Base-by-base conservation (phyloP, 1,140 invertebrate species). In the Cotesia glomerata region DNA sequence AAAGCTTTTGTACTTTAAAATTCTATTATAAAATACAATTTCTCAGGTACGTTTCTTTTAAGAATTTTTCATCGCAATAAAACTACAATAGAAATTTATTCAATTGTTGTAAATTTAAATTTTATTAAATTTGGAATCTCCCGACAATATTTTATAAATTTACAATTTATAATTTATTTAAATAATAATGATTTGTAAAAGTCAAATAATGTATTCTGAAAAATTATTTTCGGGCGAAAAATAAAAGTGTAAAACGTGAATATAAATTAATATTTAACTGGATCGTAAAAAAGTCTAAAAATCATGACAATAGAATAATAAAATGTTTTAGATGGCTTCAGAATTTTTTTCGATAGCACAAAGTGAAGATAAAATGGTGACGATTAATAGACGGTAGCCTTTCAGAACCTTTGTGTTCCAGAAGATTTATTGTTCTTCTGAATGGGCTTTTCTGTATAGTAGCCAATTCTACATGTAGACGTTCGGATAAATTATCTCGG, bases 341-440 rank as follows among this genome's bases (percentile, higher is more conserved):
- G 64, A 71, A 72, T 11, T 52, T 61, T 52, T 72, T 56, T 75
- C 49, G 64, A 65, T 66, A n/a, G 54, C 49, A 69, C 72, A 73
- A 67, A 64, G 73, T 59, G 74, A 66, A 76, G 74, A 80, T 78
- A 76, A 79, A 81, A 77, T 78, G 74, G 72, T 58, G 65, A 74
- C 74, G 73, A 81, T 80, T 80, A 80, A 80, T 80, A 80, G 74
- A 56, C 52, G 51, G 39, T 71, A 54, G 49, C 13, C 39, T 56
- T 69, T 39, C 62, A 45, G 32, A 51, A 68, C 66, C 69, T 79
- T 77, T 77, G 68, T 72, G 35, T 70, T 65, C 59, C 51, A 13
- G 39, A 56, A 65, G 39, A 69, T 75, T 75, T 77, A 76, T 79
- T 58, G 63, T 75, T 72, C 59, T 52, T 54, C 11, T 35, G 16